Conservation (phyloP, 2,113 vertebrate genomes). For the Antigone vipio region DNA sequence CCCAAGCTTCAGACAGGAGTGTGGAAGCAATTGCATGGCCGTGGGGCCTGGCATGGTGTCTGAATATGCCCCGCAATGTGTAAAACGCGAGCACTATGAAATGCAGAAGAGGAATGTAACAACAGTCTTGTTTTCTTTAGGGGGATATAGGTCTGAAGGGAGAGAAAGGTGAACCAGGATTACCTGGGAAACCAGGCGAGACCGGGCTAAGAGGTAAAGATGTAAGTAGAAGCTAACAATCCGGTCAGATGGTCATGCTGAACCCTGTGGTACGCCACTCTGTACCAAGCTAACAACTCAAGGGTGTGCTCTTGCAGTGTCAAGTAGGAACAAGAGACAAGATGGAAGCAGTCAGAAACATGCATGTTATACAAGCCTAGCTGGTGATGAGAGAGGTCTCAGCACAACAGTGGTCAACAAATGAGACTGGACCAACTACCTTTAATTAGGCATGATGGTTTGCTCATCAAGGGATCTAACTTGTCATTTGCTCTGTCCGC, state of each 20-base stretch:
- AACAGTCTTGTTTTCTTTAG: constrained; percentile 48
- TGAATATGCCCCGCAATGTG: rapidly evolving
- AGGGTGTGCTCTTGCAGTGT: neutral
- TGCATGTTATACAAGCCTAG: neutral
- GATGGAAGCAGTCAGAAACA: neutral
- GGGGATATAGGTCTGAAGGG: constrained; percentile 80
- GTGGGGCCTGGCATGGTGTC: neutral
- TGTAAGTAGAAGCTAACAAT: constrained; percentile 82
- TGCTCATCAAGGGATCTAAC: neutral
- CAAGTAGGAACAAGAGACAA: neutral
- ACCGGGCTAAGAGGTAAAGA: constrained; percentile 91
- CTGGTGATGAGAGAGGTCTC: neutral
- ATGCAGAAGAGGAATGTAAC: neutral
- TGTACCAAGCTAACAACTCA: neutral
- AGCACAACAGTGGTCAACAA: neutral
- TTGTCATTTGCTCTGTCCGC: neutral
- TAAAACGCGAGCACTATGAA: neutral
- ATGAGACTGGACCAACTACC: neutral
- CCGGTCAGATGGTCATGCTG: neutral
- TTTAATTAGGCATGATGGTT: neutral
- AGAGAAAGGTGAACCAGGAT: constrained; percentile 75
- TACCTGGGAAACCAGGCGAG: constrained; percentile 75
- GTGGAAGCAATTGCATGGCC: neutral
- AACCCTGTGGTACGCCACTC: neutral
- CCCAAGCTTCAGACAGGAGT: neutral